Conservation (phyloP, 2,113 vertebrate species). For the Cygnus buccinator region DNA sequence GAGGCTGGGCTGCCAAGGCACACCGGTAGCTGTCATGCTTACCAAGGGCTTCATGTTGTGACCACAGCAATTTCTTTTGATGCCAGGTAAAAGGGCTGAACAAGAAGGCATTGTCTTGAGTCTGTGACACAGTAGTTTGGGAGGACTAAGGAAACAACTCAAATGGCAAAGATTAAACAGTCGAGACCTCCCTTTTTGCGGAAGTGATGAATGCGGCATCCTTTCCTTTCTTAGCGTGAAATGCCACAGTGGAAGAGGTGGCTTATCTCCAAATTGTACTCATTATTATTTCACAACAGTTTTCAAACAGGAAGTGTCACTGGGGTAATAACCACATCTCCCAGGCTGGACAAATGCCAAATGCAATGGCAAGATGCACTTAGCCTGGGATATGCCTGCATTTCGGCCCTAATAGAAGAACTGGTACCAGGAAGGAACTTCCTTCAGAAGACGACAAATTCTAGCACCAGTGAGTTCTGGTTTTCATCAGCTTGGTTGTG, state of each 20-base stretch:
- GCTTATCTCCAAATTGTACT: neutral
- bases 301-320: slow-evolving; percentile 12
- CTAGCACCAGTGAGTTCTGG: neutral
- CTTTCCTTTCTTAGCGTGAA: neutral
- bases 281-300: slow-evolving; percentile 1
- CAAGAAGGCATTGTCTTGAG: neutral
- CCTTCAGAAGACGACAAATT: neutral
- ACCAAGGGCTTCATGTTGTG: fast-evolving
- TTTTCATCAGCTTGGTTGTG: neutral
- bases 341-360: neutral
- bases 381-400: neutral
- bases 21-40: neutral
- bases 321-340: neutral
- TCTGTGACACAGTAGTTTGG: neutral
- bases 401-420: neutral
- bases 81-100: neutral
- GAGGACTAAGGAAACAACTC: neutral
- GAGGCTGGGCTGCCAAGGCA: neutral
- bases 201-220: neutral
- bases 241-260: neutral
- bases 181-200: neutral
- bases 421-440: neutral
- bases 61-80: neutral
- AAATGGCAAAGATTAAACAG: neutral
- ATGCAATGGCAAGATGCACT: neutral